Conservation (phyloP, 2,888 invertebrate genomes). For the Anthrax anthrax region DNA sequence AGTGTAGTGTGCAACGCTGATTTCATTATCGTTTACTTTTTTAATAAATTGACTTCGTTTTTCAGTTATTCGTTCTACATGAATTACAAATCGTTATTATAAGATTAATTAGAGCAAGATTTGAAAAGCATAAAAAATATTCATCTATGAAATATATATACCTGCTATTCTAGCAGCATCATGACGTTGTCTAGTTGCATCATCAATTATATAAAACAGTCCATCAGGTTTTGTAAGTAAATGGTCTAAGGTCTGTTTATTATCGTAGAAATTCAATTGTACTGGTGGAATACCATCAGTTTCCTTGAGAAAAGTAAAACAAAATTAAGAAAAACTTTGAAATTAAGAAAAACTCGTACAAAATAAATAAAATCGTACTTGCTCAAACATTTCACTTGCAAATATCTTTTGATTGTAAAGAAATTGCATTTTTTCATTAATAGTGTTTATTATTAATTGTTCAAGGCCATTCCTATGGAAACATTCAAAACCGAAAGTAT, state of each 20-base stretch:
- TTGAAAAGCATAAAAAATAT: no score
- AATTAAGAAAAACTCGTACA: conserved; percentile 6
- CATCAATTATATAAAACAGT: conserved; percentile 71
- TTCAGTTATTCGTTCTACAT: conserved; percentile 26
- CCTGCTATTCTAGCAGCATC: conserved; percentile 60
- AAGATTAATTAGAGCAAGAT: not conserved
- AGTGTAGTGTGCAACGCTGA: conserved; percentile 79
- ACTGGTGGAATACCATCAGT: conserved; percentile 65
- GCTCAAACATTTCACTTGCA: conserved; percentile 72
- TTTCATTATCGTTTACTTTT: conserved; percentile 44
- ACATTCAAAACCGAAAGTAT: conserved; percentile 89
- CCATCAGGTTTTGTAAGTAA: conserved; percentile 73
- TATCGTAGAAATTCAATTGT: conserved; percentile 69
- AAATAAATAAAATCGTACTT: conserved; percentile 22
- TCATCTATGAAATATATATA: conserved; percentile 19
- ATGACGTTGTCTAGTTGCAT: conserved; percentile 62
- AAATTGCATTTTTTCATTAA: conserved; percentile 89
- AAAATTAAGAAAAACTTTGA: conserved; percentile 17
- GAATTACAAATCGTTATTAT: not conserved
- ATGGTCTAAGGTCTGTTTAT: conserved; percentile 75
- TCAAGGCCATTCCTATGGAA: conserved; percentile 73
- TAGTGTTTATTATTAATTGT: conserved; percentile 75
- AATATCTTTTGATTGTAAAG: conserved; percentile 85
- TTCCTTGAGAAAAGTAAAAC: conserved; percentile 40
- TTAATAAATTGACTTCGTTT: conserved; percentile 32